Base-by-base conservation (phyloP, 2,113 vertebrate species). In the Hippolais icterina region DNA sequence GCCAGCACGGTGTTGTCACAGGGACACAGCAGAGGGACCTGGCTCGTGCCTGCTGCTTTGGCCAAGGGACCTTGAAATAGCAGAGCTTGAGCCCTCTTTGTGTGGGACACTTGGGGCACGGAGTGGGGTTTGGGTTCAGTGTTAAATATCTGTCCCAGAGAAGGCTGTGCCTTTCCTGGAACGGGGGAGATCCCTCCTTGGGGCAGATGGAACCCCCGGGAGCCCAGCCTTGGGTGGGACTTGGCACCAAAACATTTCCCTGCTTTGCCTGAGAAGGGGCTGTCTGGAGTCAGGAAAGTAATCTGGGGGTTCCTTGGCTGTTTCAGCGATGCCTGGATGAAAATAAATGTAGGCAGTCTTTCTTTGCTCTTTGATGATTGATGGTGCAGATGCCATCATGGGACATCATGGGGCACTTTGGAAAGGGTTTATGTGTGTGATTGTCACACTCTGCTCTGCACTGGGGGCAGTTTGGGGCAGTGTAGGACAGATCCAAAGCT, bases 1-100 rank as follows among this genome's bases (percentile, higher is more conserved):
- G 56, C 11, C 5, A 2, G 5, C 23, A 5, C 5, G 0, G 3
- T 27, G 60, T 3, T 18, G 5, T 23, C 15, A 4, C 49, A 20
- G 0, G 4, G 47, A 19, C 29, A 10, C 14, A 3, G 1, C 0
- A 12, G 35, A 69, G 46, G 31, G 16, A 15, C 27, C 25, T 2
- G 2, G 29, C 44, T 85, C 1, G 0, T 22, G 35, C 27, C 49
- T 42, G 71, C 37, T 6, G 6, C 12, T n/a, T 46, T 82, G 66
- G 52, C 52, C 29, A 19, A 47, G 60, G 7, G 56, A 19, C 70
- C 52, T 20, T 42, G 35, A 4, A 50, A 47, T 56, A 19, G 70
- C 74, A 63, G 21, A 5, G 6, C 21, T 6, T 46, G 33, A 24
- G 50, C 3, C 6, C 44, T 33, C 12, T 18, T 16, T 14, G 15